phyloP scores from a whole-genome alignment of 2,797 vertebrate species.

The Pelochelys cantorii region DNA sequence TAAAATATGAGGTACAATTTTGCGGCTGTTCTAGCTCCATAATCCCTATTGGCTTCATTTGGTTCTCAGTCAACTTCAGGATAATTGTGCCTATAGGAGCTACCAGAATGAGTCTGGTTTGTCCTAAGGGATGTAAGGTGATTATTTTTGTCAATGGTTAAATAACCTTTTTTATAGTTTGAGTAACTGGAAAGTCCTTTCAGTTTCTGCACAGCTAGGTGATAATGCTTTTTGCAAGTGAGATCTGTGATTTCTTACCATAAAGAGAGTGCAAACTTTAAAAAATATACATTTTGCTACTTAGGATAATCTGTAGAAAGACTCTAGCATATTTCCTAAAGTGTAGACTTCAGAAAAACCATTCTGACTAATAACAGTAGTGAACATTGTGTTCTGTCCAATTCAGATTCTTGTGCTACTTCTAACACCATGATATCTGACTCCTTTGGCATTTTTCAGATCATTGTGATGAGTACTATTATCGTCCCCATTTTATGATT shows the following conservation, averaged over 20 bases:
- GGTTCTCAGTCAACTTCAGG: background rate
- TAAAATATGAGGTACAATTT: background rate
- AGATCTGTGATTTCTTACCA: background rate
- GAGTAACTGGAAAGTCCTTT: background rate
- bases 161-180: background rate
- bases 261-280: background rate
- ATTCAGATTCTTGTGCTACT: background rate
- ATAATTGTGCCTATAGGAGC: background rate
- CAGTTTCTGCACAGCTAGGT: background rate
- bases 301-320: background rate
- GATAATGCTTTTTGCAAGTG: background rate
- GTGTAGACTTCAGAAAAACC: slow-evolving; percentile 1
- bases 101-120: background rate
- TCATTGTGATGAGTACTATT: background rate
- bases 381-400: background rate
- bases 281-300: background rate
- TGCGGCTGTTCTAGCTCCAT: background rate
- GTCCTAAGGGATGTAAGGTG: background rate
- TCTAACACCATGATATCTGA: background rate
- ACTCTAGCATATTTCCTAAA: background rate
- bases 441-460: background rate
- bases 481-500: background rate
- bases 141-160: background rate
- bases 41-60: background rate
- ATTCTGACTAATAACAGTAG: background rate